Evolutionary conservation across 2,113 vertebrate species (phyloP), one percentile per base, ranked within the genome.

Genomic region (Xenopus tropicalis): DNA sequence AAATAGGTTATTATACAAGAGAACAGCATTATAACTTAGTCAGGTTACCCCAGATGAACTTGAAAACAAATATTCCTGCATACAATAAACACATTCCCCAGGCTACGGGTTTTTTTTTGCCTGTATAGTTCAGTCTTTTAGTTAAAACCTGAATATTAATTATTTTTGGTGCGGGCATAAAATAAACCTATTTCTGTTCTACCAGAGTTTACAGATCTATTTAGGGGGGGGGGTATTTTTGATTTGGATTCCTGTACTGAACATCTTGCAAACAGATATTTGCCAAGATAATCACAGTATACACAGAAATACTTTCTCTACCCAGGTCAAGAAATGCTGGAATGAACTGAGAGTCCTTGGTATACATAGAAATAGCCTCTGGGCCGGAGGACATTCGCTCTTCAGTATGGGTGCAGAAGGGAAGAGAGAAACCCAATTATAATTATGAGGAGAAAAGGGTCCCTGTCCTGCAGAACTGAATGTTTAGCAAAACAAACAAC

Each of bases 161-260:
- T 37, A 37, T 37, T 37, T 37, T 37, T 37, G 29, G 29, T 37
- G 5, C 29, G 29, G 29, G 29, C 29, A 37, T 8, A 9, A 37
- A 37, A 37, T 37, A 37, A 2, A 9, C 29, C 6, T 37, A 37
- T 29, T 43, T 52, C 22, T 71, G 58, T 51, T 71, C 58, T 46
- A 16, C 37, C 21, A 19, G 2, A 48, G 57, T 25, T 61, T 20
- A 8, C 22, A 19, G 5, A 51, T 62, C 69, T 71, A 71, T 71
- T 61, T 71, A 62, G 59, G 58, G 69, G 69, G 44, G 59, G 58
- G 69, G 69, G 44, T 58, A 51, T 46, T 62, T 14, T 54, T 59
- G 56, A 58, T 71, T 71, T 71, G 58, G 58, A 59, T 24, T 46
- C 56, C 24, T 61, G 19, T 51, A 25, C 69, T 71, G 69, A 62